These are phyloP conservation scores for Pristionchus arcanus DNA, from an alignment of 2,888 invertebrate genomes.

Conservation along the genomic window DNA sequence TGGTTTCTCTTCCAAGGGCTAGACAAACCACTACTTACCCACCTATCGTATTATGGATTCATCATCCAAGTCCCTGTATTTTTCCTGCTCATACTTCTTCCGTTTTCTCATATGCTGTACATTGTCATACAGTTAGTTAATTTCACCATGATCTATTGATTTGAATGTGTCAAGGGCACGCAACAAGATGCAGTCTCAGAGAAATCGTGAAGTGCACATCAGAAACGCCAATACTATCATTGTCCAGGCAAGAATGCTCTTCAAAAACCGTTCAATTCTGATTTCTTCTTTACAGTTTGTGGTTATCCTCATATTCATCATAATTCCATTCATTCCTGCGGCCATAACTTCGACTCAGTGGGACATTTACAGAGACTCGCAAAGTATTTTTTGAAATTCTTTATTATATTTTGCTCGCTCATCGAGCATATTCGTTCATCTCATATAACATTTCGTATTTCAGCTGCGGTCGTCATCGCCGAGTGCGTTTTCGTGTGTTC, in stretches of 20 bases:
- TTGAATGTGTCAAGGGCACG: background rate
- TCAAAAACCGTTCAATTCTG: background rate
- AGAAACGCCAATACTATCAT: background rate
- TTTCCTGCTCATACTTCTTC: background rate
- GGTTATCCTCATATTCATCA: background rate
- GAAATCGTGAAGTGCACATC: background rate
- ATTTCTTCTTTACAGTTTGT: background rate
- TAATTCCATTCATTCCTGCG: background rate
- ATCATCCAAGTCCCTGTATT: background rate
- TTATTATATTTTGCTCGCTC: background rate
- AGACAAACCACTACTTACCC: background rate
- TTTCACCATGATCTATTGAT: background rate
- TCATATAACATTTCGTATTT: background rate
- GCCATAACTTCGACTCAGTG: background rate
- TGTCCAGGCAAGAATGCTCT: background rate
- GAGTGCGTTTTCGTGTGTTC: background rate
- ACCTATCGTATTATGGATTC: background rate
- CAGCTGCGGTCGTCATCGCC: background rate
- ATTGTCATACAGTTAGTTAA: background rate
- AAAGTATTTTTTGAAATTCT: background rate
- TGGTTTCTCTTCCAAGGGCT: background rate
- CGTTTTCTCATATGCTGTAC: background rate
- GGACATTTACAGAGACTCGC: background rate
- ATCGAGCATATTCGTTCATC: background rate
- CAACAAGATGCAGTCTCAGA: background rate